Conservation (phyloP, 2,113 vertebrate genomes). For the Piprites chloris region DNA sequence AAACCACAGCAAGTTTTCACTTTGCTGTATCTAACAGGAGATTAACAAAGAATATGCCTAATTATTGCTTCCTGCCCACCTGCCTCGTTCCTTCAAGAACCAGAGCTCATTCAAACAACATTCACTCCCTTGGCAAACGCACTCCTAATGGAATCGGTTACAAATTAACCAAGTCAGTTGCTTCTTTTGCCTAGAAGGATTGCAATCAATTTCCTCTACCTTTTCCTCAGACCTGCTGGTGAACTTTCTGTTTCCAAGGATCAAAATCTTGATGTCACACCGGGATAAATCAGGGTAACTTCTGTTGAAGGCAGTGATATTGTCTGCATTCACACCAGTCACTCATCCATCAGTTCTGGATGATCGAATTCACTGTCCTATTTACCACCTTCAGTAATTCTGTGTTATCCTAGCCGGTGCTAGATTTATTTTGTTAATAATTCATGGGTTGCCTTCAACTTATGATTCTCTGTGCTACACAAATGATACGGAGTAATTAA, state of each 20-base stretch:
- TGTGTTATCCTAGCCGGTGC: not conserved
- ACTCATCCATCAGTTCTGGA: conserved; percentile 42
- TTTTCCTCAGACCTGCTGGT: not conserved
- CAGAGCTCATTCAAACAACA: conserved; percentile 31
- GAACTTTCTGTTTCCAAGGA: not conserved
- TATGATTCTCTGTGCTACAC: conserved; percentile 2
- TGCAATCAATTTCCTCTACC: not conserved
- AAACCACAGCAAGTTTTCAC: conserved; percentile 32
- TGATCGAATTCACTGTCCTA: conserved; percentile 34
- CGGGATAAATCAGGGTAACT: conserved; percentile 7
- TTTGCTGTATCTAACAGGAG: conserved; percentile 41
- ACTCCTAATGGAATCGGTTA: conserved; percentile 19
- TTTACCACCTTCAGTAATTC: conserved; percentile 9
- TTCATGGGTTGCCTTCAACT: conserved; percentile 17
- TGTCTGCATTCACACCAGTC: conserved; percentile 26
- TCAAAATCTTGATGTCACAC: not conserved
- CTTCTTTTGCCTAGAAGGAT: not conserved
- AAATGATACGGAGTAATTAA: conserved; percentile 53
- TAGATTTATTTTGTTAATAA: conserved; percentile 47
- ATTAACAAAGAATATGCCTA: conserved; percentile 52
- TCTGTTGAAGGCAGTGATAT: not conserved
- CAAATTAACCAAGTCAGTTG: conserved; percentile 35
- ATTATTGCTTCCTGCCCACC: conserved; percentile 61
- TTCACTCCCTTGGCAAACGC: conserved; percentile 20
- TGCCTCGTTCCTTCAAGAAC: conserved; percentile 29